These are phyloP conservation scores for Lophotis ruficrista DNA, from an alignment of 2,113 vertebrate genomes.

Conservation along the genomic window DNA sequence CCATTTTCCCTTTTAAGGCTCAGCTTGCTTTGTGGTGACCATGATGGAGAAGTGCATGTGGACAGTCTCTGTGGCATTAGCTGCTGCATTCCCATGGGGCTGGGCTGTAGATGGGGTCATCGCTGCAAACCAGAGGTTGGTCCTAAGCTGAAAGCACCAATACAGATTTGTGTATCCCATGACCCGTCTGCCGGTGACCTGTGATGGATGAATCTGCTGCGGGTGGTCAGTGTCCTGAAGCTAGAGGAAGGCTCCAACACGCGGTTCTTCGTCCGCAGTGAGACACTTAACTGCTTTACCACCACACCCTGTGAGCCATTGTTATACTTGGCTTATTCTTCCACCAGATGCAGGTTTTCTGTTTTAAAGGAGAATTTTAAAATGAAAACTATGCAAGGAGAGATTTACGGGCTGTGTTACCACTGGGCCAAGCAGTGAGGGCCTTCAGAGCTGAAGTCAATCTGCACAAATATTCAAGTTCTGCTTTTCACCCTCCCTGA, in stretches of 20 bases:
- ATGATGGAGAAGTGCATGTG: not conserved
- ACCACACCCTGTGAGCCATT: not conserved
- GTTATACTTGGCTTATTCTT: slow-evolving; percentile 18
- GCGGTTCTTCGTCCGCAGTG: not conserved
- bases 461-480: not conserved
- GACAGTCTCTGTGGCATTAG: not conserved
- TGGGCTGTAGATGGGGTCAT: not conserved
- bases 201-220: not conserved
- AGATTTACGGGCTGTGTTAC: not conserved
- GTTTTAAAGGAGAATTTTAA: slow-evolving; percentile 18
- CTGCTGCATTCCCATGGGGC: not conserved
- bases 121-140: not conserved
- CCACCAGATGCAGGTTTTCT: slow-evolving; percentile 26
- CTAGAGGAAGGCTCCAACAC: not conserved
- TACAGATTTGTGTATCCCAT: not conserved
- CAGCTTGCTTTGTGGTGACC: not conserved
- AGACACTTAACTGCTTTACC: not conserved
- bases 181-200: not conserved
- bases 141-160: not conserved
- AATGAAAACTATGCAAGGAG: slow-evolving; percentile 2
- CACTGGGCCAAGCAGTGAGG: not conserved
- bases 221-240: not conserved
- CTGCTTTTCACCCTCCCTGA: not conserved
- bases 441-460: not conserved
- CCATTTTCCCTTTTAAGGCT: not conserved